These are phyloP conservation scores for Euplexia lucipara DNA, from an alignment of 2,888 invertebrate species.

Conservation along the genomic window DNA sequence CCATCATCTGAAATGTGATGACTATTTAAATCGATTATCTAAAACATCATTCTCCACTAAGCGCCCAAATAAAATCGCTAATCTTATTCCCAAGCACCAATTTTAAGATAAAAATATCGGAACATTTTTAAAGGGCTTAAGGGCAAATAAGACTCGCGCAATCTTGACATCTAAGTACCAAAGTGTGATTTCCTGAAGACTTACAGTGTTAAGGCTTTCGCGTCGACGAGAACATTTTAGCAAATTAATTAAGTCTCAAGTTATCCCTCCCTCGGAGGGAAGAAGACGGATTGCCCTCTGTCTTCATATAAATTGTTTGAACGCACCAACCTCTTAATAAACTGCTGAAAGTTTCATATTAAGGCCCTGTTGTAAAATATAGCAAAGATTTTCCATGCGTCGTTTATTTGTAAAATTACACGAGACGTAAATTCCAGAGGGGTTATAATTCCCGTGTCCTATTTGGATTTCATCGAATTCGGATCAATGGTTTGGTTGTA, in stretches of 20 bases:
- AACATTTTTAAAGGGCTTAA: slow-evolving; percentile 43
- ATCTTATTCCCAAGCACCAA: not conserved
- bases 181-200: slow-evolving; percentile 64
- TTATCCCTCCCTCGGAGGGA: slow-evolving; percentile 63
- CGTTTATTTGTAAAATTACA: slow-evolving; percentile 14
- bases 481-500: no score
- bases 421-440: no score
- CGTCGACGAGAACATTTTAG: slow-evolving; percentile 64
- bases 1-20: not conserved
- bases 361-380: slow-evolving; percentile 8
- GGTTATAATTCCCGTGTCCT: no score
- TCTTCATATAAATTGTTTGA: slow-evolving; percentile 61
- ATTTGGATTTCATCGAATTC: no score
- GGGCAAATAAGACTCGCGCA: slow-evolving; percentile 34
- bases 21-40: not conserved
- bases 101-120: slow-evolving; percentile 17
- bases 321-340: slow-evolving; percentile 56
- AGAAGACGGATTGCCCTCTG: slow-evolving; percentile 68
- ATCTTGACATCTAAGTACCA: slow-evolving; percentile 38
- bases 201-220: slow-evolving; percentile 55
- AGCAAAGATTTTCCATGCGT: slow-evolving; percentile 5
- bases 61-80: no score
- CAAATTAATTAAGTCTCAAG: slow-evolving; percentile 75
- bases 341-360: slow-evolving; percentile 52
- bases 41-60: not conserved